These are phyloP conservation scores for Anoplolepis gracilipes DNA, from an alignment of 1,140 invertebrate species.

Conservation along the genomic window DNA sequence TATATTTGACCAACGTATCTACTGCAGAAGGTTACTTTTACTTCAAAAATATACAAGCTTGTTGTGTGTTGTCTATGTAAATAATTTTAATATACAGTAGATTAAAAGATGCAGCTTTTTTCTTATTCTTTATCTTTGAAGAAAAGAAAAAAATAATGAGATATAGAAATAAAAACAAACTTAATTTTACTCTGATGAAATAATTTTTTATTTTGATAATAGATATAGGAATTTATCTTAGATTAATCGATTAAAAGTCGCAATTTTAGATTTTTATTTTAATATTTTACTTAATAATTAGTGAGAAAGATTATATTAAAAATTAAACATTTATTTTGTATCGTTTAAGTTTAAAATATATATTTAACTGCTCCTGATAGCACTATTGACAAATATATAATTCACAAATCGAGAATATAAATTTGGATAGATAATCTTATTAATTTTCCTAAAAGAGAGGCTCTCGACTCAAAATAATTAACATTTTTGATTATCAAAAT, in stretches of 20 bases:
- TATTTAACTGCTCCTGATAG: background rate
- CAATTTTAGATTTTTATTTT: background rate
- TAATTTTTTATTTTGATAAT: background rate
- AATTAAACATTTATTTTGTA: background rate
- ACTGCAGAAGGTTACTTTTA: slow-evolving; percentile 6
- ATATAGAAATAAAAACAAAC: background rate
- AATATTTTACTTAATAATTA: background rate
- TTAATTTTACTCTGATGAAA: background rate
- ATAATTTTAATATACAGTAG: background rate
- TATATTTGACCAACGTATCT: slow-evolving; percentile 35
- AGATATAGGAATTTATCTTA: background rate
- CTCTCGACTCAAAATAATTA: background rate
- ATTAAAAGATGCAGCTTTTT: background rate
- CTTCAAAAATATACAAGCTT: slow-evolving; percentile 10
- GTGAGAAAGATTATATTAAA: background rate
- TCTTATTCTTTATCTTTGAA: slow-evolving; percentile 5
- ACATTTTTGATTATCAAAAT: too few relatives aligned
- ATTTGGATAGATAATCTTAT: background rate
- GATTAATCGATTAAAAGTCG: too few relatives aligned
- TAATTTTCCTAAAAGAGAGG: background rate
- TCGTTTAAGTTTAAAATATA: background rate
- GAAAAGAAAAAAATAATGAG: background rate
- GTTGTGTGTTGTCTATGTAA: background rate
- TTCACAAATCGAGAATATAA: background rate
- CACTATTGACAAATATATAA: background rate